Conservation (phyloP, 2,113 vertebrate species). For the Stigmatopora nigra region DNA sequence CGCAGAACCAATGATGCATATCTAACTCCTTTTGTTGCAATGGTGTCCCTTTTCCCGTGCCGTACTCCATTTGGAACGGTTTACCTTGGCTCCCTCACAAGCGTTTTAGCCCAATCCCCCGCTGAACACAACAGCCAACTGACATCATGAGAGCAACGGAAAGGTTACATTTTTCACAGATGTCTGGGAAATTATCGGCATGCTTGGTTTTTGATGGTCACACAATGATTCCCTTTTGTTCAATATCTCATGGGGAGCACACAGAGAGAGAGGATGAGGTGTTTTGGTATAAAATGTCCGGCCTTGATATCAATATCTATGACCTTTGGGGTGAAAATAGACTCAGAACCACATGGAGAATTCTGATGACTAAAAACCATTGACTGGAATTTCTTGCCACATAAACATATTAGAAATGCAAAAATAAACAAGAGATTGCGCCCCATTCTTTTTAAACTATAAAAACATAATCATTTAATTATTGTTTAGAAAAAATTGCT, state of each 20-base stretch:
- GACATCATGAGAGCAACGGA: constrained; percentile 85
- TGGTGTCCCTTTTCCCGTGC: constrained; percentile 85
- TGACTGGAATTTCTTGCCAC: background rate
- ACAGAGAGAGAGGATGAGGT: constrained; percentile 35
- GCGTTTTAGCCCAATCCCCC: constrained; percentile 89
- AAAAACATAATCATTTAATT: background rate
- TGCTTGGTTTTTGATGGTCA: constrained; percentile 44
- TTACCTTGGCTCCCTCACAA: constrained; percentile 97
- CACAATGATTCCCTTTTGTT: constrained; percentile 45
- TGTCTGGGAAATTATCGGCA: constrained; percentile 63
- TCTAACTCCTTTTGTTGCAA: constrained; percentile 80
- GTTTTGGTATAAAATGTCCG: constrained; percentile 49
- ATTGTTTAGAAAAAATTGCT: background rate
- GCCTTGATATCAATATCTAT: constrained; percentile 46
- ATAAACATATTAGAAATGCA: constrained; percentile 13
- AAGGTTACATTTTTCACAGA: constrained; percentile 73
- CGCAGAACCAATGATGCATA: constrained; percentile 94
- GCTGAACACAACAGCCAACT: constrained; percentile 83
- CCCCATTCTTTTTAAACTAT: background rate
- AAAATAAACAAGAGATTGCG: constrained; percentile 1
- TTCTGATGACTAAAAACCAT: constrained; percentile 15
- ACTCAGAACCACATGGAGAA: constrained; percentile 36
- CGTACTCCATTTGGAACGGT: constrained; percentile 94
- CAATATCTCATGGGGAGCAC: constrained; percentile 15
- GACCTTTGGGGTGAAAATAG: constrained; percentile 19